Percentiles rank a stretch among this genome's conserved stretches.
phyloP scores from a whole-genome alignment of 2,888 invertebrate genomes.

The Dastarcus helophoroides region DNA sequence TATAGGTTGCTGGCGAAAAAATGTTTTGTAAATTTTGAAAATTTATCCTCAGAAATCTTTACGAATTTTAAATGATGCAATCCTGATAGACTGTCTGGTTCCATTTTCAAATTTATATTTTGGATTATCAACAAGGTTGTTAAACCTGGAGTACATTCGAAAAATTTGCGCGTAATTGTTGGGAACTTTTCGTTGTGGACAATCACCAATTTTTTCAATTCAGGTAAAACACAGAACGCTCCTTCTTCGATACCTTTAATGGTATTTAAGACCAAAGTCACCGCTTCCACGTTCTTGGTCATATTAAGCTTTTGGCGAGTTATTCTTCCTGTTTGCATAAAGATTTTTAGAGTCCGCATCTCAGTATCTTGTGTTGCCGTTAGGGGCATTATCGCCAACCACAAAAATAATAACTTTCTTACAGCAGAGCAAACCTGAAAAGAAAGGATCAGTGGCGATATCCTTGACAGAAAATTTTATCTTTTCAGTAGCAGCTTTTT shows the following conservation, averaged over 20 bases:
- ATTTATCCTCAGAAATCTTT: conserved; percentile 2
- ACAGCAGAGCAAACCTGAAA: no score
- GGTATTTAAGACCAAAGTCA: conserved; percentile 5
- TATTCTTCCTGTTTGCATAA: no score
- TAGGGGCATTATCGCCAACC: no score
- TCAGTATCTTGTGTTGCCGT: no score
- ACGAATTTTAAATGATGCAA: conserved; percentile 5
- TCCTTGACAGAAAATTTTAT: no score
- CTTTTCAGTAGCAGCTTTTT: no score
- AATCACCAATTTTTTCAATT: conserved; percentile 3
- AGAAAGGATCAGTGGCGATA: no score
- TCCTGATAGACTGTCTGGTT: conserved; percentile 5
- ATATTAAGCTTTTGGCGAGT: conserved; percentile 7
- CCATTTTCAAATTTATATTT: conserved; percentile 4
- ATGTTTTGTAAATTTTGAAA: conserved; percentile 7
- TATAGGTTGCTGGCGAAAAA: conserved; percentile 7
- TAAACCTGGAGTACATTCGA: conserved; percentile 7
- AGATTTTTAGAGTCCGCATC: no score
- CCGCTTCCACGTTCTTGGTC: conserved; percentile 5
- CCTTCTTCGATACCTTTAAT: conserved; percentile 7
- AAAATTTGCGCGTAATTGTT: conserved; percentile 6
- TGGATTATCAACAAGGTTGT: background rate
- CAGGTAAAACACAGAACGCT: conserved; percentile 8
- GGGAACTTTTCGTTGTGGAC: conserved; percentile 7
- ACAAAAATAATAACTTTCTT: no score